Evolutionary conservation across 1,140 invertebrate genomes (phyloP).

Genomic region (Phymastichus coffea): DNA sequence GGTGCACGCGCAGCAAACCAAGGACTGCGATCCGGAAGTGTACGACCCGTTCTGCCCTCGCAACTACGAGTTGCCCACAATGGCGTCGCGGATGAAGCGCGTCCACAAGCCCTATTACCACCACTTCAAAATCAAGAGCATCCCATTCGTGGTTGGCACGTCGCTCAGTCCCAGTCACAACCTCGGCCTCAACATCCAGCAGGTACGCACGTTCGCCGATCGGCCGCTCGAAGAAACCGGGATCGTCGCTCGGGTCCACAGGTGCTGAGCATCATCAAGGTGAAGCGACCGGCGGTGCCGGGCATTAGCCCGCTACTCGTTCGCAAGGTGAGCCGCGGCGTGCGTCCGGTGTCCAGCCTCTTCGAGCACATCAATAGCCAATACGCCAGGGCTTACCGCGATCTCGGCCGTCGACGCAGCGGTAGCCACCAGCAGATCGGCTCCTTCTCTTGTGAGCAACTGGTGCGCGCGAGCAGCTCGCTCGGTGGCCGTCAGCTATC

Average conservation of each 20-base stretch:
- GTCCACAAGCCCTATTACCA: constrained; percentile 53
- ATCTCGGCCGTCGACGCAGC: neutral
- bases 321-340: constrained; percentile 43
- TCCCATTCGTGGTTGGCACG: constrained; percentile 60
- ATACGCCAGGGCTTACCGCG: neutral
- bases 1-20: neutral
- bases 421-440: neutral
- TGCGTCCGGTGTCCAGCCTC: constrained; percentile 38
- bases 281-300: constrained; percentile 42
- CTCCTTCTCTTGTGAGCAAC: neutral
- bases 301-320: constrained; percentile 37
- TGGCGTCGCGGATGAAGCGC: constrained; percentile 57
- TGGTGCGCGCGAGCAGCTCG: neutral
- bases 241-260: constrained; percentile 10
- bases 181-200: constrained; percentile 61
- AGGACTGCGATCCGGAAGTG: neutral
- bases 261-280: constrained; percentile 58
- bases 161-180: constrained; percentile 59
- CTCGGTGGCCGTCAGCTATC: neutral
- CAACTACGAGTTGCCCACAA: constrained; percentile 54
- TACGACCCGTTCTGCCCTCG: neutral
- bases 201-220: constrained; percentile 46
- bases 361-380: constrained; percentile 21
- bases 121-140: constrained; percentile 53
- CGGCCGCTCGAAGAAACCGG: neutral